Percentiles rank a stretch among this genome's conserved stretches.
Conservation (phyloP, 2,113 vertebrate species). For the Galbula dea region DNA sequence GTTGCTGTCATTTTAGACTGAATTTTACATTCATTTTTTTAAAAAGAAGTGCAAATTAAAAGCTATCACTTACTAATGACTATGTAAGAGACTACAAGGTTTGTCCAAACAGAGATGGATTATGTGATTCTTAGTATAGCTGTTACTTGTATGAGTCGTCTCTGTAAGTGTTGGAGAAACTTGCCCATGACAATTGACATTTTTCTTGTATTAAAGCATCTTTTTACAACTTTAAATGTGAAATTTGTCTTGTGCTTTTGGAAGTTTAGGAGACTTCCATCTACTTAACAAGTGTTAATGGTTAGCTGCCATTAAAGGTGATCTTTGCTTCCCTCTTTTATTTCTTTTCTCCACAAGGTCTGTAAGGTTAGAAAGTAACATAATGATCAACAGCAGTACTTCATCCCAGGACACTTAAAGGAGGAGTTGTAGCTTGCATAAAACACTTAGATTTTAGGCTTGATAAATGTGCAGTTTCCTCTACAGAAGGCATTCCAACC, state of each 20-base stretch:
- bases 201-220: conserved; percentile 14
- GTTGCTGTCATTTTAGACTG: neutral
- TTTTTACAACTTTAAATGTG: neutral
- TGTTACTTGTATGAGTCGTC: conserved; percentile 1
- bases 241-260: neutral
- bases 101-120: neutral
- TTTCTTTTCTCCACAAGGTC: neutral
- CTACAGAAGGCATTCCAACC: neutral
- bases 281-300: neutral
- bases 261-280: neutral
- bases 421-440: neutral
- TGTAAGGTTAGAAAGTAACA: neutral
- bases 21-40: neutral
- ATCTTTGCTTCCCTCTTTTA: neutral
- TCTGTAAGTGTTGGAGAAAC: conserved; percentile 13
- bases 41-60: neutral
- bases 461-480: neutral
- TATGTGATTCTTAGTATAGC: neutral
- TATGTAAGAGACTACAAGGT: neutral
- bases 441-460: neutral
- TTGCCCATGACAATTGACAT: neutral
- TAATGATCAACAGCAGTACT: neutral
- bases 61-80: neutral
- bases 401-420: neutral
- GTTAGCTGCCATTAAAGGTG: neutral